Evolutionary conservation across 1,140 invertebrate species (phyloP).

Genomic region (Aphelenchoides besseyi): DNA sequence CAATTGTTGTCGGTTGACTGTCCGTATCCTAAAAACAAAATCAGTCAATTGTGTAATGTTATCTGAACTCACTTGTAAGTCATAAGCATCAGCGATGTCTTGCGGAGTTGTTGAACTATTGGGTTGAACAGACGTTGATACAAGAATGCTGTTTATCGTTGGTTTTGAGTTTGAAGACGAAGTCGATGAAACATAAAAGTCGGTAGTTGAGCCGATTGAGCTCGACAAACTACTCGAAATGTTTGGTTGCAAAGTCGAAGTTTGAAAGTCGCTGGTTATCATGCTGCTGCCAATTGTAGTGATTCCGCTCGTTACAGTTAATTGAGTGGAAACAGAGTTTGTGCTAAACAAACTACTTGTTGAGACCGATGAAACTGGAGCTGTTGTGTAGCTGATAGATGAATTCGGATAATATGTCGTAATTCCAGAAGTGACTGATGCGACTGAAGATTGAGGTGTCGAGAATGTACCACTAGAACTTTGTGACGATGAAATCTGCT

Average conservation of each 20-base stretch:
- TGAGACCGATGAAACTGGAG: neutral
- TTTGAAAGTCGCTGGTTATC: neutral
- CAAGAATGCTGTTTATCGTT: neutral
- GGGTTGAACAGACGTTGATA: neutral
- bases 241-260: neutral
- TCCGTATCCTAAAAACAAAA: neutral
- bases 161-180: neutral
- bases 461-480: too few species aligned
- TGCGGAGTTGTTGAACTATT: neutral
- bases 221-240: too few species aligned
- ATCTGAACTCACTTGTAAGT: neutral
- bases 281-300: neutral
- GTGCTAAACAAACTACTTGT: neutral
- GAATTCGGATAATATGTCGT: too few species aligned
- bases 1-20: slow-evolving; percentile 7
- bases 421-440: too few species aligned
- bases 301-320: neutral
- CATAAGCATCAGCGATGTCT: neutral
- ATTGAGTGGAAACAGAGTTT: neutral
- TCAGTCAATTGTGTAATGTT: neutral
- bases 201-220: too few species aligned
- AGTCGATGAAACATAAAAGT: neutral
- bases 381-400: neutral
- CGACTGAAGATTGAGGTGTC: too few species aligned
- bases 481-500: too few species aligned